Evolutionary conservation across 2,888 invertebrate genomes (phyloP), one percentile per base, ranked within the genome.

Genomic region (Drosophila helvetica): DNA sequence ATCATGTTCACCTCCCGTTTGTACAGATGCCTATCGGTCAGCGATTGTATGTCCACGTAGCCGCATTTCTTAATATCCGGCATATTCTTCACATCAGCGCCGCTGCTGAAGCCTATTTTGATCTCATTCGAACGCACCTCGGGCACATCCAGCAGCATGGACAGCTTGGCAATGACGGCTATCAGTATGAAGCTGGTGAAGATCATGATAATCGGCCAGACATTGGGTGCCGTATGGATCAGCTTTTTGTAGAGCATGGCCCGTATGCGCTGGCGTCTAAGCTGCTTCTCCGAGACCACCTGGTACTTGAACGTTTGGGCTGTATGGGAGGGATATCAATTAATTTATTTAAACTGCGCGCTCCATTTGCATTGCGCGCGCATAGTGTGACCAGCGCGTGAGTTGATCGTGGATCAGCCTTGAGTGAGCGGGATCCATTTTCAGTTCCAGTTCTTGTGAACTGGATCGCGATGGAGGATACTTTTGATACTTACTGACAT

Each of bases 121-220:
- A 89, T 86, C 5, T 56, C 51, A 54, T 77, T 78, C 1, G 54
- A 46, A 0, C 75, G 68, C 4, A 15, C 38, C 8, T 51, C 51
- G 1, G 79, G 69, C 15, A 86, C 57, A 48, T 70, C 57, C 5
- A 88, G 51, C 9, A 77, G 56, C 3, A 77, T 54, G 6, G 75
- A 77, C 30, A 90, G 17, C 3, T 70, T 67, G 0, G 81, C 75
- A 10, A 87, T 76, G 6, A 81, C 38, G 5, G 88, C 59, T 9
- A 89, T 77, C 19, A 89, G 54, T n/a, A 90, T 19, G 6, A 86
- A 72, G 12, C 93, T 96, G 95, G 93, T 94, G 94, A 86, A 72
- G 27, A 90, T 79, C 80, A 87, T 86, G 5, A 88, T 62, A 4
- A 90, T 48, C 3, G 90, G 87, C 79, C 90, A 88, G 0, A 84